phyloP scores from a whole-genome alignment of 92 coral and sea anemone species.

The Epizoanthus ramosus region DNA sequence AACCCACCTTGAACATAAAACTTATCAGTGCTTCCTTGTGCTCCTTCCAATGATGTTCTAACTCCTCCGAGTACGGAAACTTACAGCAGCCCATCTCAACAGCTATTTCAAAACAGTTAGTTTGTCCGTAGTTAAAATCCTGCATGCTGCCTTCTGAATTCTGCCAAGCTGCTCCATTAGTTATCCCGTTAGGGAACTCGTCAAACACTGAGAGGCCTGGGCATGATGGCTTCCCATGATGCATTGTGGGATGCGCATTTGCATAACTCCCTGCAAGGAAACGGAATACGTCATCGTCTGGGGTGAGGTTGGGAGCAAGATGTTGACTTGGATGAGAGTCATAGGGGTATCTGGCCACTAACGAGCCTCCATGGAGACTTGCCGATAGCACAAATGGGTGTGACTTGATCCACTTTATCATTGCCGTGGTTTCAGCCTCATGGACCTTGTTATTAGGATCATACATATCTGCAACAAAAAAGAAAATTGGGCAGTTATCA shows the following conservation, averaged over 20 bases:
- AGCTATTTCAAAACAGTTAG: constrained; percentile 81
- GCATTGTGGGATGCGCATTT: constrained; percentile 93
- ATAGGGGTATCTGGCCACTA: constrained; percentile 89
- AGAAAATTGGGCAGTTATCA: background rate
- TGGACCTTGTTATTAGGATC: constrained; percentile 41
- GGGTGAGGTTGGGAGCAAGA: constrained; percentile 70
- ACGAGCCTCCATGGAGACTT: constrained; percentile 88
- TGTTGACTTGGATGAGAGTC: constrained; percentile 66
- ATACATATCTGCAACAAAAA: constrained; percentile 53
- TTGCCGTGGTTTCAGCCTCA: constrained; percentile 84
- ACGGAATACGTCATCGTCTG: constrained; percentile 93
- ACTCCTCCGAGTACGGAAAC: constrained; percentile 81
- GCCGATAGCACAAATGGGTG: constrained; percentile 90
- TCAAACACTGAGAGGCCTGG: constrained; percentile 88
- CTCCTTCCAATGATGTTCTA: constrained; percentile 89
- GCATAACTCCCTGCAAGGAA: constrained; percentile 84
- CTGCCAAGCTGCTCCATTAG: constrained; percentile 83
- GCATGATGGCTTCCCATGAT: constrained; percentile 94
- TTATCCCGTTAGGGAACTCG: constrained; percentile 77
- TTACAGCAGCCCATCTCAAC: constrained; percentile 95
- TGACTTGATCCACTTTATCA: constrained; percentile 75
- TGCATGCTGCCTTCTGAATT: constrained; percentile 73
- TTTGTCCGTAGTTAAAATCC: constrained; percentile 82
- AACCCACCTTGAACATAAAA: constrained; percentile 84
- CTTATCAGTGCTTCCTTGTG: constrained; percentile 78